Base-by-base conservation (phyloP, 1,140 invertebrate species). In the Luehdorfia chinensis region DNA sequence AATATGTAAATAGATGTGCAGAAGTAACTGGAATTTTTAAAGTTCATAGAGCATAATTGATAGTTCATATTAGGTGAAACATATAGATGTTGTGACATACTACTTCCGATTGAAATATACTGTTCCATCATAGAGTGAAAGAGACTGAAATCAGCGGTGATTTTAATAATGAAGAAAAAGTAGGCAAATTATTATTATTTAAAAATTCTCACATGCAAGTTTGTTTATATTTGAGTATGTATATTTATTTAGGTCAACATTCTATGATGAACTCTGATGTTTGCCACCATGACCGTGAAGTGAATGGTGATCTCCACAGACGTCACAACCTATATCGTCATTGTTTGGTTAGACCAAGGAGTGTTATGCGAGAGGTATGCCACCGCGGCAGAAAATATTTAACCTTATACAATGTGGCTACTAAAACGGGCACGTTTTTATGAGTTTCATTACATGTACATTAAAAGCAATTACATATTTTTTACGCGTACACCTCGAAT, bases 1-100 rank as follows among this genome's bases (percentile, higher is more conserved):
- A 72, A 84, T 76, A 84, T 84, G 79, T 84, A 84, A 75, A 84
- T 84, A 84, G 59, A 69, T 67, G 63, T 65, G 63, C 70, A 72
- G 53, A 63, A 68, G 61, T 56, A 56, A 65, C 68, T 59, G 56
- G 55, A 54, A 50, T 55, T 47, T 43, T 51, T 46, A 49, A 57
- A 45, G 23, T 41, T 37, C 51, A 34, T 34, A 46, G 41, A 46
- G 49, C 34, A 50, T 53, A 51, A 32, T 54, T 59, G 9, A 54
- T 62, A 65, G 49, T 53, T 31, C 59, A 53, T 56, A 50, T 33
- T 52, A 55, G 56, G 39, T 53, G 47, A 59, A 50, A 61, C 54
- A 59, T 65, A 59, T 50, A 37, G 37, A 53, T 59, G 63, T 59
- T 54, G 45, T 48, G 49, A 51, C 23, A n/a, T 11, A 27, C 12